Evolutionary conservation across 2,888 invertebrate genomes (phyloP), one percentile per base, ranked within the genome.

Genomic region (Laspeyria flexula): DNA sequence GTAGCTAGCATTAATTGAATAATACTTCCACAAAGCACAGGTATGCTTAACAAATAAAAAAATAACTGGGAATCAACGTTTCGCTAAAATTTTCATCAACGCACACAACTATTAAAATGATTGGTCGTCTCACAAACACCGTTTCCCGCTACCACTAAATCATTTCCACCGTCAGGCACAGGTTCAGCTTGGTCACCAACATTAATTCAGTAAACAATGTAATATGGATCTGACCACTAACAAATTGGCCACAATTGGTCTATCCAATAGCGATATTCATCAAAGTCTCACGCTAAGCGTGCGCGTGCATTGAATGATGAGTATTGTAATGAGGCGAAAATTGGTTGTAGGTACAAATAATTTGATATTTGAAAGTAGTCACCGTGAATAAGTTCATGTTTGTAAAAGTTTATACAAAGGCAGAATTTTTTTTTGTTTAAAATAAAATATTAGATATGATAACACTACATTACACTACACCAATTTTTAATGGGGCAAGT

Each of bases 231-330:
- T 55, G 55, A 66, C 73, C 79, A 61, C 75, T 77, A 78, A 82
- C 75, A 81, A 81, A 83, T 83, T 71, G 79, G 65, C 34, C 67
- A 75, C 80, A 74, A 78, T 79, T 78, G 73, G 58, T 69, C 58
- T 60, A 57, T 69, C 62, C 67, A 64, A 72, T 71, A 61, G 72
- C 48, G 44, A 50, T 59, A 80, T 80, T 60, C 62, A 71, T 80
- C 75, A 75, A 73, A 69, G 70, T 71, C 70, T 52, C 48, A 52
- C 37, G 51, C 53, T 70, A 65, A 69, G 59, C 55, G 57, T 48
- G 54, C 41, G 48, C 25, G 5, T 48, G 35, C 46, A 5, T 46
- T 56, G 52, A 57, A 55, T 58, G 48, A 63, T 63, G 53, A 43
- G 56, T 55, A 46, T 43, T 45, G 46, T 55, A 55, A 55, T 49